These are phyloP conservation scores for Alloscopus bannaensis DNA, from an alignment of 2,888 invertebrate genomes.

Conservation along the genomic window DNA sequence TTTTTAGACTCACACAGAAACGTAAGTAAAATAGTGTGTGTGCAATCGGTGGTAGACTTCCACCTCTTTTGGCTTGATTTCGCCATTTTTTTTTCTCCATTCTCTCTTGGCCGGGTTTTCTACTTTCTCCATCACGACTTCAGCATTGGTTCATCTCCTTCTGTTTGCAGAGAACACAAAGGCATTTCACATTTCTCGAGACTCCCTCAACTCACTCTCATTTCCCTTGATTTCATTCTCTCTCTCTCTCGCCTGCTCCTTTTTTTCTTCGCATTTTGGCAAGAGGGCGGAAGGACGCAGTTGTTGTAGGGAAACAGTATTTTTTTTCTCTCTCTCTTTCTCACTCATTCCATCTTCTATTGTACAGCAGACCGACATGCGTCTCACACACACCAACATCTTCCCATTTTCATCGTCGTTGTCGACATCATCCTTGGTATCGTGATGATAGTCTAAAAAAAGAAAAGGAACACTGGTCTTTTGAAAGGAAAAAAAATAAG, in stretches of 20 bases:
- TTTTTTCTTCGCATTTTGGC: slow-evolving; percentile 47
- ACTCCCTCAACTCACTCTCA: slow-evolving; percentile 38
- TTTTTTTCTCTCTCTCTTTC: slow-evolving; percentile 18
- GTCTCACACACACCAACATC: too few species aligned
- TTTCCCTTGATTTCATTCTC: slow-evolving; percentile 27
- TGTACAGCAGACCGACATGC: too few species aligned
- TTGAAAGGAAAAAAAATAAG: too few species aligned
- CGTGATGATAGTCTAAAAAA: too few species aligned
- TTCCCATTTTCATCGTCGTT: too few species aligned
- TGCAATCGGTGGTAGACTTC: slow-evolving; percentile 42
- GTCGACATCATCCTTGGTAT: too few species aligned
- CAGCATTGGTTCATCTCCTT: slow-evolving; percentile 17
- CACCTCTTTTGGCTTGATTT: slow-evolving; percentile 57
- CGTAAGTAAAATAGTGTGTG: slow-evolving; percentile 13
- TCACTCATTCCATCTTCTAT: too few species aligned
- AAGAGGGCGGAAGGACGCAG: slow-evolving; percentile 62
- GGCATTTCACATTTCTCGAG: slow-evolving; percentile 1
- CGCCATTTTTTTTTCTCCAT: slow-evolving; percentile 29
- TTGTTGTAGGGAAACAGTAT: slow-evolving; percentile 50
- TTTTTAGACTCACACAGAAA: slow-evolving; percentile 20
- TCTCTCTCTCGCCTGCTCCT: slow-evolving; percentile 4
- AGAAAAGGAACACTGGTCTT: too few species aligned
- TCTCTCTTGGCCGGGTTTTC: background rate
- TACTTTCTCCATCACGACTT: slow-evolving; percentile 22
- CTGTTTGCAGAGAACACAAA: slow-evolving; percentile 28